Base-by-base conservation (phyloP, 2,113 vertebrate genomes). In the Lanius collurio region DNA sequence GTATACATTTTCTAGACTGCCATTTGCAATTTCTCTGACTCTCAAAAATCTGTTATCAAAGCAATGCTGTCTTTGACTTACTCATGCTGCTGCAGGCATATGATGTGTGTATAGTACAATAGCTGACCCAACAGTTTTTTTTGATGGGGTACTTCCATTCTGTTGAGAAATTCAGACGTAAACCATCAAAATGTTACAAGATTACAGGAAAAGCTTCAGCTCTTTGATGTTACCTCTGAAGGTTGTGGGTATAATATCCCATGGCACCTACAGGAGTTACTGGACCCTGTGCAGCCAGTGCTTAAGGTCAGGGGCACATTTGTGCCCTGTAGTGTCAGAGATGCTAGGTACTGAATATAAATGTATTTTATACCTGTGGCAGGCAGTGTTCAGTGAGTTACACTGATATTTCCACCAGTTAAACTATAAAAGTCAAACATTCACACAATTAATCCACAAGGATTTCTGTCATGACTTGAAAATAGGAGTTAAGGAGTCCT, bases 331-430 rank as follows among this genome's bases (percentile, higher is more conserved):
- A 15, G 23, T 9, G 14, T 62, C 75, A 56, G 26, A 83, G 18
- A 3, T 35, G 19, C 10, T 59, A 28, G 21, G 8, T 31, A 18
- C 37, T 16, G 21, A 33, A 23, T 13, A 53, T 1, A 7, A 57
- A 8, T 9, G 5, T 24, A 11, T 67, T 88, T 60, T 76, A 23
- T 41, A 41, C 27, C 35, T 23, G 35, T 30, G 12, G 31, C 31
- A 49, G 81, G 13, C 12, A 52, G 22, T 6, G 10, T 57, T 49
- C 31, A 18, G 22, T 0, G 0, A 50, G 26, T 24, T 35, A 28
- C 7, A 16, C 2, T 55, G 26, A 7, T 53, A 20, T 39, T 84
- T 69, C 28, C 39, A 33, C 8, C 26, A 24, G 19, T 26, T 46
- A 37, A n/a, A 3, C 14, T 23, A 4, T 11, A 20, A 31, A 78